Conservation (phyloP, 2,797 vertebrate genomes). For the Pseudochirops corinnae region DNA sequence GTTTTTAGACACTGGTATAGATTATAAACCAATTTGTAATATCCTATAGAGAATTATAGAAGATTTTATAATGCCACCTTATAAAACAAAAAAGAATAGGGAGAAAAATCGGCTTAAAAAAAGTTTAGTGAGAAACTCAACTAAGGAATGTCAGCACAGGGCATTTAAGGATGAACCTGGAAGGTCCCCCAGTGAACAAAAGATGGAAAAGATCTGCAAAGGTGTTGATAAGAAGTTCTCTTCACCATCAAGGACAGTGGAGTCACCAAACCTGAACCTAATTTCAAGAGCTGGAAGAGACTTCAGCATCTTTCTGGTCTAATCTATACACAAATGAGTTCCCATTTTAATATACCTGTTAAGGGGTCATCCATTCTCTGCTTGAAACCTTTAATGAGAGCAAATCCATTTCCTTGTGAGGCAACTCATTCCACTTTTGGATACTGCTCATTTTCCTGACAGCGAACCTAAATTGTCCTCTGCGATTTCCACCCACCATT, state of each 20-base stretch:
- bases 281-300: background rate
- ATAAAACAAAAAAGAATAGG: background rate
- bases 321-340: background rate
- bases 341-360: background rate
- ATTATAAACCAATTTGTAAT: background rate
- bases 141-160: background rate
- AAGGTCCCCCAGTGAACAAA: background rate
- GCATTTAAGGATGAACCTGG: background rate
- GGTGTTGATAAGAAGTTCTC: background rate
- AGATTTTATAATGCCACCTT: background rate
- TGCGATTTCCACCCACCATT: background rate
- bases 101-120: background rate
- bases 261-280: background rate
- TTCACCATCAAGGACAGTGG: background rate
- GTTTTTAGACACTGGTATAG: background rate
- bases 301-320: background rate
- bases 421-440: background rate
- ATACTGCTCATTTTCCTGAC: background rate
- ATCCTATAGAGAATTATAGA: background rate
- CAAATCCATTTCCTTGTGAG: background rate
- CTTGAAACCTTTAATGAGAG: background rate
- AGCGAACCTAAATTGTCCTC: background rate
- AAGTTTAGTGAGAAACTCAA: background rate
- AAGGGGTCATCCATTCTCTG: background rate
- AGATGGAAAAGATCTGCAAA: background rate